Evolutionary conservation across 2,888 invertebrate species (phyloP).

Genomic region (Drosophila diplacantha): DNA sequence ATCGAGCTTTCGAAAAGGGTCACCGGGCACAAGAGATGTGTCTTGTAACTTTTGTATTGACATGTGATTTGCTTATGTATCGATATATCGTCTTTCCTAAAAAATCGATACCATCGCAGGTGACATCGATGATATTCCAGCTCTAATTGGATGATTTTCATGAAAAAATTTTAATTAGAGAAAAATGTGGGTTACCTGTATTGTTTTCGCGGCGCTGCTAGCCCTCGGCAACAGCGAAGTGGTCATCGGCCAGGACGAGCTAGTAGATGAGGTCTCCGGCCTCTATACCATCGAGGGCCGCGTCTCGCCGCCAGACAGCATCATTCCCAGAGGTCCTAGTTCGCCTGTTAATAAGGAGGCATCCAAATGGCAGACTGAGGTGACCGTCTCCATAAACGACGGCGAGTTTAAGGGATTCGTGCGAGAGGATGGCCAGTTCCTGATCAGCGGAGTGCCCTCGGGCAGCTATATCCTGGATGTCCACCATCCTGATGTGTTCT

Average conservation of each 20-base stretch:
- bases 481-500: constrained; percentile 91
- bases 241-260: constrained; percentile 73
- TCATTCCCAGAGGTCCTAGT: constrained; percentile 44
- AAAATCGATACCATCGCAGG: background rate
- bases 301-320: constrained; percentile 27
- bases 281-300: constrained; percentile 84
- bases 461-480: constrained; percentile 97
- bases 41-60: background rate
- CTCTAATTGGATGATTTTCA: constrained; percentile 2
- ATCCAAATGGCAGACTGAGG: constrained; percentile 86
- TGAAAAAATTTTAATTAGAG: constrained; percentile 1
- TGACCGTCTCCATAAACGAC: constrained; percentile 90
- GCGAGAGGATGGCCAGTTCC: constrained; percentile 93
- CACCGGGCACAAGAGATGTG: background rate
- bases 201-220: constrained; percentile 47
- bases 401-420: constrained; percentile 93
- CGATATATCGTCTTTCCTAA: background rate
- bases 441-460: constrained; percentile 90
- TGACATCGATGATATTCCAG: background rate
- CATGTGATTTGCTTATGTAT: background rate
- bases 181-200: constrained; percentile 48
- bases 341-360: constrained; percentile 46
- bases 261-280: constrained; percentile 78
- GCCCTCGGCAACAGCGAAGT: constrained; percentile 52
- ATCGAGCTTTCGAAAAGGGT: background rate